Conservation (phyloP, 2,113 vertebrate genomes). For the Callithrix jacchus region DNA sequence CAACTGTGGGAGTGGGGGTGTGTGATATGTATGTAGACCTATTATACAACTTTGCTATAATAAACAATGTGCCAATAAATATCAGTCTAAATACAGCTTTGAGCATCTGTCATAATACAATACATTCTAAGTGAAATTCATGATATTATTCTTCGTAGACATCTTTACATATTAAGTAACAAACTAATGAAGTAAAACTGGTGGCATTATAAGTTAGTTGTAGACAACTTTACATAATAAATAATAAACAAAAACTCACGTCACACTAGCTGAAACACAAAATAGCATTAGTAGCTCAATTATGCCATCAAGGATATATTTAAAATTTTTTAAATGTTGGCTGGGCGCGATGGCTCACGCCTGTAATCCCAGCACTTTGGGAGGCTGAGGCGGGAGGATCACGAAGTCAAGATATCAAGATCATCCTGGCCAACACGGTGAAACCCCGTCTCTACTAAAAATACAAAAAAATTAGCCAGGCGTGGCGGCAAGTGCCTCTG, state of each 20-base stretch:
- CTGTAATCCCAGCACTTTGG: too few relatives aligned
- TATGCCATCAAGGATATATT: background rate
- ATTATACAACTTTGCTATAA: background rate
- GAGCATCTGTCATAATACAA: background rate
- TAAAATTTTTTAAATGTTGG: background rate
- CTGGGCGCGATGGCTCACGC: too few relatives aligned
- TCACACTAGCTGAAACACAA: background rate
- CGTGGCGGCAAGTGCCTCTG: too few relatives aligned
- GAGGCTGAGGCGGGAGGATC: too few relatives aligned
- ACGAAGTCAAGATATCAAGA: too few relatives aligned
- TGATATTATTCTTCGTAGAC: background rate
- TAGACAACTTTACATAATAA: background rate
- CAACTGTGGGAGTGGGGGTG: accelerated
- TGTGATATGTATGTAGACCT: background rate
- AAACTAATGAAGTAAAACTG: background rate
- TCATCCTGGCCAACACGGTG: too few relatives aligned
- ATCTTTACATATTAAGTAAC: background rate
- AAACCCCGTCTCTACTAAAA: too few relatives aligned
- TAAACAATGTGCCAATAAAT: background rate
- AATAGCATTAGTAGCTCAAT: background rate
- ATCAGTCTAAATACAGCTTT: background rate
- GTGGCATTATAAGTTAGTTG: background rate
- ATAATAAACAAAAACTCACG: background rate
- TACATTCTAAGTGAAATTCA: slow-evolving; percentile 27
- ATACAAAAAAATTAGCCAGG: too few relatives aligned